Base-by-base conservation (phyloP, 2,113 vertebrate genomes). In the Triplophysa rosa region DNA sequence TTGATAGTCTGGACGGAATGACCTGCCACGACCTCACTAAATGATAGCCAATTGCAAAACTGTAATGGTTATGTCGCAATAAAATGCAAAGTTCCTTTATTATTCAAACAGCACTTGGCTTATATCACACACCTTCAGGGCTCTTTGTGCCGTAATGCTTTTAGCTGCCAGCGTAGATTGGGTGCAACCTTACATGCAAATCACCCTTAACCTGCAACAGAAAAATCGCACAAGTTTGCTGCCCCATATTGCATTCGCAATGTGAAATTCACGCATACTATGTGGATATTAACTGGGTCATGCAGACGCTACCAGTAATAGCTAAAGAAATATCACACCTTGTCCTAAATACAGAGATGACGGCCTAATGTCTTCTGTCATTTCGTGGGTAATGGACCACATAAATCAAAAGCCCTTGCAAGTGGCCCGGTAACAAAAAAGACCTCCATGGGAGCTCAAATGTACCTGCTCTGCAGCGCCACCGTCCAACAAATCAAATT, bases 301-400 rank as follows among this genome's bases (percentile, higher is more conserved):
- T 52, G 14, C 49, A 52, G 49, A 52, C 5, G 3, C 49, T 52
- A 16, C 37, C 70, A 61, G 33, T 61, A 59, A 73, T 73, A 61
- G 70, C 70, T 42, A 40, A 59, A 73, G 56, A 45, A 73, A 73
- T 61, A 24, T 73, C 70, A 73, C 70, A 73, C 70, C 70, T 73
- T 59, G 70, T 37, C 70, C 56, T 73, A 73, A 7, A 73, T 61
- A 61, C 70, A 21, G 14, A 61, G 70, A 59, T 16, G 54, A 58
- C 5, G 12, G 29, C 2, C 68, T 8, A 72, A 8, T n/a, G 16
- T 21, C 40, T 61, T 61, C 33, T 73, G 56, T 61, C 59, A 13
- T 37, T 73, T 73, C 61, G 54, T 45, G 54, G 14, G 13, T 73
- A 73, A 40, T 45, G 14, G 37, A 73, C 29, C 29, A 59, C 58